These are phyloP conservation scores for Leptinotarsa lineolata DNA, from an alignment of 1,140 invertebrate species.

Conservation along the genomic window DNA sequence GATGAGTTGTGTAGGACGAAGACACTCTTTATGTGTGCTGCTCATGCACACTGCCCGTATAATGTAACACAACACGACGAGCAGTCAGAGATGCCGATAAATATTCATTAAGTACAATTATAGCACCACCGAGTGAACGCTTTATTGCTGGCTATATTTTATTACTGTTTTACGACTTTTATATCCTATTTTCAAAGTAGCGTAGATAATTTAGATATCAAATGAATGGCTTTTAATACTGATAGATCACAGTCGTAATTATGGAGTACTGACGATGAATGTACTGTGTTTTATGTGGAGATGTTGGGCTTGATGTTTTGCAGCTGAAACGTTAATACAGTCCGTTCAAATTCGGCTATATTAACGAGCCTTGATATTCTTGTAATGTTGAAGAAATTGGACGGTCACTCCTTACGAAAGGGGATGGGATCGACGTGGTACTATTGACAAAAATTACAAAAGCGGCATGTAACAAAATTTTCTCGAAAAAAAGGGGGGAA, in stretches of 20 bases:
- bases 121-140: constrained; percentile 54
- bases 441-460: too few relatives aligned
- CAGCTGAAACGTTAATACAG: too few relatives aligned
- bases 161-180: constrained; percentile 52
- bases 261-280: neutral
- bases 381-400: too few relatives aligned
- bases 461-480: too few relatives aligned
- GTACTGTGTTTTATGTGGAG: neutral
- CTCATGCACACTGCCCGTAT: constrained; percentile 40
- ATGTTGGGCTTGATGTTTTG: neutral
- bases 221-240: constrained; percentile 5
- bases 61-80: constrained; percentile 50
- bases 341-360: too few relatives aligned
- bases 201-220: constrained; percentile 26
- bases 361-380: too few relatives aligned
- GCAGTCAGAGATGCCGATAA: constrained; percentile 50
- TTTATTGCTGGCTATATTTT: constrained; percentile 55
- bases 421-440: too few relatives aligned
- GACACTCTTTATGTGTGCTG: constrained; percentile 29
- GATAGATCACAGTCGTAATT: neutral
- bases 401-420: too few relatives aligned
- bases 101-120: constrained; percentile 56
- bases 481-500: too few relatives aligned
- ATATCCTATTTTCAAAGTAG: constrained; percentile 23
- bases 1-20: constrained; percentile 47